These are phyloP conservation scores for Campylomormyrus tamandua DNA, from an alignment of 2,113 vertebrate species.

Conservation along the genomic window DNA sequence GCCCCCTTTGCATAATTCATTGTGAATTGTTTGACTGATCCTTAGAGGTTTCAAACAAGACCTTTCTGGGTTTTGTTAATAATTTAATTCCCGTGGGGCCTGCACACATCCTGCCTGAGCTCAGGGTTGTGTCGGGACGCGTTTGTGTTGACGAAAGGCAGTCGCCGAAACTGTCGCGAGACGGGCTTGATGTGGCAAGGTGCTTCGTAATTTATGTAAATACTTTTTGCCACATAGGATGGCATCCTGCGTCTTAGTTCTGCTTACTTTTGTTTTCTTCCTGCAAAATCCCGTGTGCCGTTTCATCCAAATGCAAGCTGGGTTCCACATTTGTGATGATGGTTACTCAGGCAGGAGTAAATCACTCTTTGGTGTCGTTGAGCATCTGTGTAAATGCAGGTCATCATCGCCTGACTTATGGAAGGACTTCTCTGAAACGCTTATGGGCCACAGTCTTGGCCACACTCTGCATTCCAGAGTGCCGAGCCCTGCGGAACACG, in stretches of 20 bases:
- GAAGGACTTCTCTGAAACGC: neutral
- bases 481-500: neutral
- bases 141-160: neutral
- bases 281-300: neutral
- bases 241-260: neutral
- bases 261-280: neutral
- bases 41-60: neutral
- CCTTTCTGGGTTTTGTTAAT: neutral
- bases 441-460: neutral
- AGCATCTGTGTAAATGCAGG: neutral
- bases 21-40: slow-evolving; percentile 8
- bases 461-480: neutral
- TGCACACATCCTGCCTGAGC: neutral
- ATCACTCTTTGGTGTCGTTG: neutral
- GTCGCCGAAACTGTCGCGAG: neutral
- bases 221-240: neutral
- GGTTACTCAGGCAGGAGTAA: neutral
- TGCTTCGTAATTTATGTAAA: neutral
- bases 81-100: neutral
- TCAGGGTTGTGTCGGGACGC: neutral
- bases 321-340: neutral
- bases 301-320: neutral
- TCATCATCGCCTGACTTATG: neutral
- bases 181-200: neutral
- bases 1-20: neutral